phyloP scores from a whole-genome alignment of 2,888 invertebrate genomes.

The Thumatha senex region DNA sequence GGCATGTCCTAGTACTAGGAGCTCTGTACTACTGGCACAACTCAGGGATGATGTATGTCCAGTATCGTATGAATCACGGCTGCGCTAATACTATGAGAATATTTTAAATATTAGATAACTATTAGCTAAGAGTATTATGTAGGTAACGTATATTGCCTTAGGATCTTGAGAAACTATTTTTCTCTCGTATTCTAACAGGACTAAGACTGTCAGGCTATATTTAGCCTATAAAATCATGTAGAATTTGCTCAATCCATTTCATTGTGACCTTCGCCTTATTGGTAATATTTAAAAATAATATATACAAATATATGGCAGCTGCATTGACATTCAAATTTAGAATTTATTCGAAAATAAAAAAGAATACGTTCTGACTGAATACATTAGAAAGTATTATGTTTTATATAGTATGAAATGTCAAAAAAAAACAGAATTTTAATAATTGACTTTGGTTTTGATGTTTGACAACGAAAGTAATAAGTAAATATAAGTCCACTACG shows the following conservation, averaged over 20 bases:
- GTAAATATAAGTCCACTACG: too few species aligned
- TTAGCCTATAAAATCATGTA: not conserved
- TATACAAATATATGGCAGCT: not conserved
- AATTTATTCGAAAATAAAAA: not conserved
- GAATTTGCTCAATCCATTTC: not conserved
- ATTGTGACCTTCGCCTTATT: not conserved
- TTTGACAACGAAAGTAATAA: too few species aligned
- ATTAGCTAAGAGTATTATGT: not conserved
- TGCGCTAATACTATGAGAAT: slow-evolving; percentile 87
- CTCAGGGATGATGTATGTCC: slow-evolving; percentile 91
- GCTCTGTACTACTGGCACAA: slow-evolving; percentile 98
- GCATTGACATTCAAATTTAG: not conserved
- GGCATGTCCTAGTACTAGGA: slow-evolving; percentile 95
- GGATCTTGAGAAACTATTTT: not conserved
- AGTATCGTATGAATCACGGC: slow-evolving; percentile 91
- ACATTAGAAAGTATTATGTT: not conserved
- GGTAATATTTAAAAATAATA: slow-evolving; percentile 1
- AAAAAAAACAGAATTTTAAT: too few species aligned
- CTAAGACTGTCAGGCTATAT: not conserved
- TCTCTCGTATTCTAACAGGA: not conserved
- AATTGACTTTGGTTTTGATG: too few species aligned
- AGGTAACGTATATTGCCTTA: not conserved
- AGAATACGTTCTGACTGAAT: not conserved
- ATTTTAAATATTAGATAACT: slow-evolving; percentile 60
- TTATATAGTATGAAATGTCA: too few species aligned